These are phyloP conservation scores for Sebastes ruberrimus DNA, from an alignment of 2,797 vertebrate species.

Conservation along the genomic window DNA sequence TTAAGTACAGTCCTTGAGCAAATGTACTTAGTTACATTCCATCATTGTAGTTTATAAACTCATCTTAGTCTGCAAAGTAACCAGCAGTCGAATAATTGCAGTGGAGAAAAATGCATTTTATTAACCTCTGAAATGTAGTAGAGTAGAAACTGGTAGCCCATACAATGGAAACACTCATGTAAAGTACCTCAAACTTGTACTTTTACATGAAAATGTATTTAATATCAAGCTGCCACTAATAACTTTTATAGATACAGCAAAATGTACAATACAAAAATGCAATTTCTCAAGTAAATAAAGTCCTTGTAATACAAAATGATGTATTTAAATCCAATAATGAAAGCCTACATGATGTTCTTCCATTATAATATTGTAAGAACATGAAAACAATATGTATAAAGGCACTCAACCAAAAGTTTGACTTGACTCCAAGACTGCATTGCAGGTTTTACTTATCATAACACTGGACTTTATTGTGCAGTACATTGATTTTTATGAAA, in stretches of 20 bases:
- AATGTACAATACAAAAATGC: background rate
- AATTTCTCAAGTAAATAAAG: background rate
- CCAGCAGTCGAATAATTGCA: no score
- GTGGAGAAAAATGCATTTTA: no score
- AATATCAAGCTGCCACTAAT: background rate
- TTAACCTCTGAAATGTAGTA: no score
- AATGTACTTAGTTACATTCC: no score
- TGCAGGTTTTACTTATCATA: background rate
- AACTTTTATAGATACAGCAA: background rate
- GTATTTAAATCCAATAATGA: background rate
- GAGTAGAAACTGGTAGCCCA: no score
- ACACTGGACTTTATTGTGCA: background rate
- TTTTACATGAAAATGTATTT: background rate
- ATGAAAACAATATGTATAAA: background rate
- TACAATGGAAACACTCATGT: no score
- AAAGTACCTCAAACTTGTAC: background rate
- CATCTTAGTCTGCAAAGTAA: no score
- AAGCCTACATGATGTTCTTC: background rate
- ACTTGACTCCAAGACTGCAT: background rate
- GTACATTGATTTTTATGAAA: background rate
- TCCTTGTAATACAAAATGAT: background rate
- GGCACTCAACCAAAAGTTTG: background rate
- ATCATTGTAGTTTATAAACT: no score
- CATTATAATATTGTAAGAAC: background rate
- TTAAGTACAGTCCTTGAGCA: no score